phyloP scores from a whole-genome alignment of 2,797 vertebrate species.

The Botia kubotai region DNA sequence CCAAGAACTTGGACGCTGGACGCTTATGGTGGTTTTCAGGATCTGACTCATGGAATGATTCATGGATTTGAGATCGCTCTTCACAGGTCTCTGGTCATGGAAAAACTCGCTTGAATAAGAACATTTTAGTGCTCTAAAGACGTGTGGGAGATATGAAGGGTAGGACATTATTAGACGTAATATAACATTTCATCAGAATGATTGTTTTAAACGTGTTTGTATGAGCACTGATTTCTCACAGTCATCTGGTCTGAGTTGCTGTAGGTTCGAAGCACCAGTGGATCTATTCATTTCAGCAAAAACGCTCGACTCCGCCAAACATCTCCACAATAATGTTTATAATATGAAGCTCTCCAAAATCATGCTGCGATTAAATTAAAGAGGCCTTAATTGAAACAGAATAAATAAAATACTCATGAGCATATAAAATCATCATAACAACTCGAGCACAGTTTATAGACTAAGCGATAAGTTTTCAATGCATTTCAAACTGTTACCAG shows the following conservation, averaged over 20 bases:
- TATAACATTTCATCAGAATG: constrained; percentile 40
- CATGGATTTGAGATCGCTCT: constrained; percentile 87
- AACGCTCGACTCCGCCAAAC: constrained; percentile 45
- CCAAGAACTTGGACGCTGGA: constrained; percentile 89
- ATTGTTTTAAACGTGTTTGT: constrained; percentile 59
- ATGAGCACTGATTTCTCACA: constrained; percentile 58
- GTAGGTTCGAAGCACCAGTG: constrained; percentile 64
- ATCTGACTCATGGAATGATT: constrained; percentile 96
- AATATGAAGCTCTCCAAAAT: constrained; percentile 1
- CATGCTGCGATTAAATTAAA: constrained; percentile 7
- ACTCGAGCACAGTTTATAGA: background rate
- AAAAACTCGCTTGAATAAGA: constrained; percentile 72
- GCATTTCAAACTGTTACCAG: constrained; percentile 42
- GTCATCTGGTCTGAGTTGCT: constrained; percentile 70
- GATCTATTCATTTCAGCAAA: constrained; percentile 48
- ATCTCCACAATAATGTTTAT: background rate
- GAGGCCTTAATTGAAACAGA: background rate
- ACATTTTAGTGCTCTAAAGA: constrained; percentile 39
- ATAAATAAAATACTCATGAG: background rate
- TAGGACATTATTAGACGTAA: constrained; percentile 47
- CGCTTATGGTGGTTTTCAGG: constrained; percentile 93
- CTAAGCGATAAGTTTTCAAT: background rate
- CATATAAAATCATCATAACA: background rate
- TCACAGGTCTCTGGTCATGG: constrained; percentile 83
- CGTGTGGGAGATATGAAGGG: constrained; percentile 27